A percentile compares a stretch with the other conserved stretches of the same genome.
phyloP scores from a whole-genome alignment of 2,113 vertebrate species.

The Pogona vitticeps region DNA sequence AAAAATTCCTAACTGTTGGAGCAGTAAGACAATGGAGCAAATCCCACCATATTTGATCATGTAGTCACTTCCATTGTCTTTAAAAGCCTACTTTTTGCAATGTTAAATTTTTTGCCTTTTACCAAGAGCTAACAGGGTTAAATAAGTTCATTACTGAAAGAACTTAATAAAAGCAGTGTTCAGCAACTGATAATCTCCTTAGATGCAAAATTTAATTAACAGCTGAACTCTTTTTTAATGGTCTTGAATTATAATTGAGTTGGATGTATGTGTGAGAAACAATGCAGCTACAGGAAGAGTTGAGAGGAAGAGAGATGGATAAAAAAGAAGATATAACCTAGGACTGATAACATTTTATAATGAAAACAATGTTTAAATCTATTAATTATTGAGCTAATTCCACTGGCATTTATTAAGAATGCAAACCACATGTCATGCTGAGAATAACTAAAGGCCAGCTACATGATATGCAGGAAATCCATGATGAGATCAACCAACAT shows the following conservation, averaged over 20 bases:
- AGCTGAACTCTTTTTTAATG: slow-evolving; percentile 34
- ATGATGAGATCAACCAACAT: slow-evolving; percentile 16
- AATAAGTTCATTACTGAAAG: slow-evolving; percentile 22
- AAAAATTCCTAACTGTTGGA: no score
- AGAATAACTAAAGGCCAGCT: neutral
- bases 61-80: rapidly evolving
- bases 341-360: slow-evolving; percentile 22
- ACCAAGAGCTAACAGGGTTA: neutral
- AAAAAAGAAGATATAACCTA: slow-evolving; percentile 36
- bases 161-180: slow-evolving; percentile 34
- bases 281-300: slow-evolving; percentile 30
- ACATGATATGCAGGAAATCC: neutral
- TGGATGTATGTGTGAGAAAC: slow-evolving; percentile 40
- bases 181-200: slow-evolving; percentile 22
- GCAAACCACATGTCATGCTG: neutral
- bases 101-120: slow-evolving; percentile 22
- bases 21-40: no score
- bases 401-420: neutral
- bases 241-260: slow-evolving; percentile 30
- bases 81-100: neutral
- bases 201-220: slow-evolving; percentile 39
- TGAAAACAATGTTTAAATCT: slow-evolving; percentile 38
- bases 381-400: slow-evolving; percentile 34
- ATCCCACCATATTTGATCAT: no score
- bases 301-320: slow-evolving; percentile 43